Evolutionary conservation across 2,888 invertebrate genomes (phyloP).

Genomic region (Microplitis deprimator): DNA sequence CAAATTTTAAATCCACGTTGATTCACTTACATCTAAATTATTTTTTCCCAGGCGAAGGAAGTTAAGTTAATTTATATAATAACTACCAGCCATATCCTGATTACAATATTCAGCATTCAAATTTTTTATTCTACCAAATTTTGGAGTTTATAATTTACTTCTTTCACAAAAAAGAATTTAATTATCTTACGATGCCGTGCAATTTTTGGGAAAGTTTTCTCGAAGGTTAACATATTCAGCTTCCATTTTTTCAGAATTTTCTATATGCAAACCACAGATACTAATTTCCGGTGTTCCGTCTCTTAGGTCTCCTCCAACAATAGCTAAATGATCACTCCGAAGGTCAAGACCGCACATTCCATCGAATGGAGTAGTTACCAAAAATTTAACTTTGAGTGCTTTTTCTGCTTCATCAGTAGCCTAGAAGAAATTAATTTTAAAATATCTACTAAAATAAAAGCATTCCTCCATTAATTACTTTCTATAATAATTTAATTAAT

Average conservation of each 20-base stretch:
- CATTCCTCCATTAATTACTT: no score
- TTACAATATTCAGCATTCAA: neutral
- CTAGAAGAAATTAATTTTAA: neutral
- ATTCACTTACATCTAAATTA: no score
- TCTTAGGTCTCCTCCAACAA: neutral
- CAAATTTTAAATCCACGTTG: no score
- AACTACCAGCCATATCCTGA: neutral
- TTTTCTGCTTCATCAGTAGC: neutral
- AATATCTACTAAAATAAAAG: neutral
- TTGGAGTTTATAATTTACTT: no score
- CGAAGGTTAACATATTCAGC: neutral
- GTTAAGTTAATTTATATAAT: no score
- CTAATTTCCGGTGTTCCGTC: neutral
- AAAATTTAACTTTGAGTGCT: neutral
- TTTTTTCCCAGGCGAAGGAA: no score
- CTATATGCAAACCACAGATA: neutral
- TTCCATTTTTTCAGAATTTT: neutral
- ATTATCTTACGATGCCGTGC: neutral
- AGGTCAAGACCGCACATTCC: neutral
- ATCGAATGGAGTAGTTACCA: neutral
- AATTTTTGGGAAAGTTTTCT: neutral
- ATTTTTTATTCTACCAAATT: no score
- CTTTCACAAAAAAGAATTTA: no score
- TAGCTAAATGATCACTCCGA: neutral
- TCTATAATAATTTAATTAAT: no score